Evolutionary conservation across 2,113 vertebrate genomes (phyloP), one percentile per base, ranked within the genome.

Genomic region (Leptobrachium ailaonicum): DNA sequence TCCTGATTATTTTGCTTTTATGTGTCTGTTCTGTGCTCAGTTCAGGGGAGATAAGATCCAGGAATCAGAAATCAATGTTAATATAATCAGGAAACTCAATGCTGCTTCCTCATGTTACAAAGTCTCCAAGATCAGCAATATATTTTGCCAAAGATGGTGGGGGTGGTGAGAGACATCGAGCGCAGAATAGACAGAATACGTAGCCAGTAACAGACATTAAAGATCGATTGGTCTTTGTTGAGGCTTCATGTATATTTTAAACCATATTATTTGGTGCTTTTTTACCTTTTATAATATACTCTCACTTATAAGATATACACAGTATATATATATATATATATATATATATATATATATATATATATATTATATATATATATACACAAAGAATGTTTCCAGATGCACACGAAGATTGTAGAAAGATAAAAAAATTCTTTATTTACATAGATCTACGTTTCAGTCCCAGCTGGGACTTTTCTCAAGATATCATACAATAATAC

Each of bases 1-100:
- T 77, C 75, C 76, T 84, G 82, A 85, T 84, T 88, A 83, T 76
- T 73, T 86, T 87, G 75, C 82, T 80, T 83, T 83, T 83, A 85
- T 84, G 76, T 72, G 56, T 84, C 82, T 85, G 77, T 90, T 83
- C 78, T 86, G 85, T 7, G n/a, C 82, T 86, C 82, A 75, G 83
- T 76, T 85, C 85, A 85, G 73, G 86, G 80, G 83, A 88, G 85
- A 87, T 87, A 82, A 63, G 79, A 82, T 62, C 72, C 79, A 11
- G 77, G 84, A 84, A 84, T 70, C 70, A 72, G 84, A 89, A 92
- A 91, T 92, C 88, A 85, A 86, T 90, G 85, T 84, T 87, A 90
- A 76, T 85, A 85, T 86, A 86, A 64, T 79, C 75, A 87, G 79
- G 87, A 87, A 90, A 90, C 79, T 87, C 82, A 84, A 80, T 85